These are phyloP conservation scores for Neodiprion virginianus DNA, from an alignment of 1,140 invertebrate species.

Conservation along the genomic window DNA sequence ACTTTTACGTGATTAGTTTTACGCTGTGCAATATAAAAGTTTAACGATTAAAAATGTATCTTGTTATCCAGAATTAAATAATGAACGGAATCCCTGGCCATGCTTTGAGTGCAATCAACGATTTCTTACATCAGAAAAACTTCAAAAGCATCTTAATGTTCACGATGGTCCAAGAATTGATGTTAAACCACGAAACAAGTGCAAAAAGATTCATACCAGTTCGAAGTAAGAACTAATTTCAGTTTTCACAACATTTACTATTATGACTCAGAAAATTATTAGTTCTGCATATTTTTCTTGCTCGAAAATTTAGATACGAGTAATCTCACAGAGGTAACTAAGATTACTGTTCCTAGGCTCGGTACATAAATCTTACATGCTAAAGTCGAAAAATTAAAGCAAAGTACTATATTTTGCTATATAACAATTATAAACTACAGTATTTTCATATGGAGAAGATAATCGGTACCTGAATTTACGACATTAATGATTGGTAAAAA, in stretches of 20 bases:
- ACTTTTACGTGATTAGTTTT: no score
- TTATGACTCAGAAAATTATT: neutral
- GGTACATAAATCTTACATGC: neutral
- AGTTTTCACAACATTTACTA: neutral
- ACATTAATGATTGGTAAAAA: no score
- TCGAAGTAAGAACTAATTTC: constrained; percentile 32
- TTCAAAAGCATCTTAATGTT: constrained; percentile 65
- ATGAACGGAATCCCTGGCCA: constrained; percentile 49
- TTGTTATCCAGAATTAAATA: constrained; percentile 17
- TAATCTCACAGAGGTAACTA: neutral
- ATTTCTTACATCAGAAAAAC: constrained; percentile 63
- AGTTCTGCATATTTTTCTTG: constrained; percentile 10
- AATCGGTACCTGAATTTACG: no score
- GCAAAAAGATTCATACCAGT: constrained; percentile 32
- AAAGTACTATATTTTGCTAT: neutral
- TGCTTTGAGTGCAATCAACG: constrained; percentile 69
- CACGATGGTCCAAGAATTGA: constrained; percentile 55
- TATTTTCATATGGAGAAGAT: no score
- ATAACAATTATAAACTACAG: no score
- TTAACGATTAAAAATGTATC: constrained; percentile 22
- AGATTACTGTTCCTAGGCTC: neutral
- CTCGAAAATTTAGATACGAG: no score
- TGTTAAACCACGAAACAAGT: constrained; percentile 26
- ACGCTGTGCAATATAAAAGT: no score
- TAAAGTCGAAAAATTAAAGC: no score